Evolutionary conservation across 2,797 vertebrate genomes (phyloP), one percentile per base, ranked within the genome.

Genomic region (Acrocephalus scirpaceus): DNA sequence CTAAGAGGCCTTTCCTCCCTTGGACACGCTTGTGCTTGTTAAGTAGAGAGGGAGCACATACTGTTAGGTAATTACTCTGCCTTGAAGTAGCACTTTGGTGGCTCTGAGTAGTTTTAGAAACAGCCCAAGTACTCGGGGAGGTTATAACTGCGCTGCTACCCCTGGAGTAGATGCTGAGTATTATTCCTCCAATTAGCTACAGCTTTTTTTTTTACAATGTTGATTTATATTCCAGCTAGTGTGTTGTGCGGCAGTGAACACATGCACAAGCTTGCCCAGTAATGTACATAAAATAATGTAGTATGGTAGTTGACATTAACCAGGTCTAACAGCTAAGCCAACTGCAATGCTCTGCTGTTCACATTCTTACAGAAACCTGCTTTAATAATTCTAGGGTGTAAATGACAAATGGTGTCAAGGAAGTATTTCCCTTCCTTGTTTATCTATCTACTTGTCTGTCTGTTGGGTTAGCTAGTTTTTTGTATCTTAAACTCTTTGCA

Each of bases 1-100:
- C 44, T 38, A 25, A 77, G 29, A 17, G 17, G 12, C 4, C n/a
- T 86, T 74, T 62, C 10, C 5, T 40, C 6, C 34, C 22, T 57
- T 61, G 62, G 42, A 25, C 8, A 16, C 10, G 7, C 25, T 45
- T 45, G 7, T 40, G 8, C 19, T 87, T 65, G 8, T 9, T 38
- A 42, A 27, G 20, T 9, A 45, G 5, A 0, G 2, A 53, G 8
- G 15, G 11, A 40, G 23, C 2, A 16, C 7, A 2, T 6, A 25
- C 13, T 7, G 6, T 21, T 22, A 66, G 16, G 12, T 36, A 67
- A 12, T 36, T 44, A 9, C 5, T 6, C 29, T 58, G 3, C 32
- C 13, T 54, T 67, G 18, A 25, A 67, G 16, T 10, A 48, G 13
- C 16, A 27, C 23, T 71, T 25, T 4, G 54, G 34, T 40, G n/a